Evolutionary conservation across 2,888 invertebrate species (phyloP).

Genomic region (Apamea anceps): DNA sequence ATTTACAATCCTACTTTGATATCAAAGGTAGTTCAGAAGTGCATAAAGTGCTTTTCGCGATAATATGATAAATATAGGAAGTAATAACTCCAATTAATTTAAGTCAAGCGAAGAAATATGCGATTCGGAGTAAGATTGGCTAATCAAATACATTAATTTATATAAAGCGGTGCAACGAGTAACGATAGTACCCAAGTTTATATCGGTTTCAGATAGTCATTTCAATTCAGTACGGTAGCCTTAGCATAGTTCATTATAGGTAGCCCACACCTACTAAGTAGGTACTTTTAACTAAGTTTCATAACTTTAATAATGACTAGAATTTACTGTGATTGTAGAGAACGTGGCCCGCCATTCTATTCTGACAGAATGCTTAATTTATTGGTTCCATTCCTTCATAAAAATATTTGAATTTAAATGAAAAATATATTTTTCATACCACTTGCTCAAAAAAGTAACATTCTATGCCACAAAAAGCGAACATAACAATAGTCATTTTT

Average conservation of each 20-base stretch:
- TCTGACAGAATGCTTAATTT: slow-evolving; percentile 34
- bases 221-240: slow-evolving; percentile 29
- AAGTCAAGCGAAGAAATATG: slow-evolving; percentile 19
- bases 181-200: slow-evolving; percentile 11
- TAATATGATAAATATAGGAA: slow-evolving; percentile 42
- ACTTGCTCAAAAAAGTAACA: too few species aligned
- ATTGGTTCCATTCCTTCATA: slow-evolving; percentile 24
- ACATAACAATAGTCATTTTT: too few species aligned
- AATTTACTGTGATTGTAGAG: slow-evolving; percentile 21
- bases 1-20: slow-evolving; percentile 28
- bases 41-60: slow-evolving; percentile 51
- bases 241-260: slow-evolving; percentile 13
- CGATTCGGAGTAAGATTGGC: slow-evolving; percentile 37
- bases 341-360: slow-evolving; percentile 13
- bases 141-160: slow-evolving; percentile 47
- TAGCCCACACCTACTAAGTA: neutral
- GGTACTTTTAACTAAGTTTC: slow-evolving; percentile 20
- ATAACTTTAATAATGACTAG: slow-evolving; percentile 25
- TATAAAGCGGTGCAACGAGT: slow-evolving; percentile 11
- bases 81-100: slow-evolving; percentile 34
- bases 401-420: slow-evolving; percentile 15
- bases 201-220: slow-evolving; percentile 31
- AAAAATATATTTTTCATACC: neutral
- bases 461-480: too few species aligned
- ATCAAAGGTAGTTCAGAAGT: slow-evolving; percentile 17